Evolutionary conservation across 1,140 invertebrate genomes (phyloP).

Genomic region (Drosophila insularis): DNA sequence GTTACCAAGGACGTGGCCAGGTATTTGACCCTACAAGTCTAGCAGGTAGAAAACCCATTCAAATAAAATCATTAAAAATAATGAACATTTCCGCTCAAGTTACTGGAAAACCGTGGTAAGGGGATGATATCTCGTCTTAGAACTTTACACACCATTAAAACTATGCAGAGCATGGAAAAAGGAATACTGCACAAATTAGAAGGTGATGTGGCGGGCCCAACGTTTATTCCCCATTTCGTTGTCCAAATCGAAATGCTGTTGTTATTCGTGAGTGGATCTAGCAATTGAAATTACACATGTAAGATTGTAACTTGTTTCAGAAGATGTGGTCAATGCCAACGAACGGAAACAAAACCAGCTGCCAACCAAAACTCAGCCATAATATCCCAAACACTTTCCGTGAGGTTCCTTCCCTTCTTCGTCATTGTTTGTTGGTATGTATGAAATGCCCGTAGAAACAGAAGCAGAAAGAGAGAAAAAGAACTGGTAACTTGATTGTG

Average conservation of each 20-base stretch:
- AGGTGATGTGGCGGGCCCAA: constrained; percentile 43
- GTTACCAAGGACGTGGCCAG: not conserved
- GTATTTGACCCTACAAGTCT: too few species aligned
- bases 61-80: constrained; percentile 82
- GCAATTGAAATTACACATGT: constrained; percentile 77
- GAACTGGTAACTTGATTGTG: constrained; percentile 71
- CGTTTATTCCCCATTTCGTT: constrained; percentile 40
- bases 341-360: constrained; percentile 73
- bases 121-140: constrained; percentile 53
- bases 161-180: constrained; percentile 42
- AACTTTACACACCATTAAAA: constrained; percentile 75
- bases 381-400: not conserved
- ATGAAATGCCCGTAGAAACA: constrained; percentile 60
- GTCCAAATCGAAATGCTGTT: constrained; percentile 33
- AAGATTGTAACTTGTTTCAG: constrained; percentile 55
- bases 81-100: constrained; percentile 74
- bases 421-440: not conserved
- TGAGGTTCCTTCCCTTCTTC: not conserved
- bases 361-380: not conserved
- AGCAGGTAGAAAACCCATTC: constrained; percentile 39
- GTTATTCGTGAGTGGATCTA: constrained; percentile 52
- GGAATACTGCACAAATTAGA: constrained; percentile 76
- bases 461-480: constrained; percentile 41
- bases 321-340: constrained; percentile 67
- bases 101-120: constrained; percentile 17